Percentiles rank a stretch among this genome's conserved stretches.
phyloP scores from a whole-genome alignment of 2,797 vertebrate species.

The Falco novaeseelandiae region DNA sequence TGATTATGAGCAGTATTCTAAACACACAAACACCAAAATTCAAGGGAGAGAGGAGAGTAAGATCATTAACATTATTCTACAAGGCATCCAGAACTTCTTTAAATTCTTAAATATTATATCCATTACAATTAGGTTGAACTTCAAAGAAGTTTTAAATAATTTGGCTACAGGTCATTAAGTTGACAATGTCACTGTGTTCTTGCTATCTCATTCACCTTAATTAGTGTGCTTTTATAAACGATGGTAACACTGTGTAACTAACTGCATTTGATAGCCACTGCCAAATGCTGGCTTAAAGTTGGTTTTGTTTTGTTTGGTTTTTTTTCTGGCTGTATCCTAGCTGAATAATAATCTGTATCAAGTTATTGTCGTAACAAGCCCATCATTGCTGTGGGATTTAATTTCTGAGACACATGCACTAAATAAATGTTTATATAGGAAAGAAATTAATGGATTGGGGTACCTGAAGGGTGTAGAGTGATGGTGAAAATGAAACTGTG shows the following conservation, averaged over 20 bases:
- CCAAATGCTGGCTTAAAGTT: background rate
- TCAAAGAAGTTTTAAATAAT: conserved; percentile 61
- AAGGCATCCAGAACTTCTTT: background rate
- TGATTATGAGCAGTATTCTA: conserved; percentile 17
- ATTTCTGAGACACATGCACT: background rate
- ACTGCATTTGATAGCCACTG: conserved; percentile 42
- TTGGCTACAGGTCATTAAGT: conserved; percentile 59
- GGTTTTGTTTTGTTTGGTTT: conserved; percentile 1
- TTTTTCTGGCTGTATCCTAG: background rate
- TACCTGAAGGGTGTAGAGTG: background rate
- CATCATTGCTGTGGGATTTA: conserved; percentile 36
- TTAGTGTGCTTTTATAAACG: conserved; percentile 45
- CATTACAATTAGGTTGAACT: conserved; percentile 52
- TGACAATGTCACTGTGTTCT: conserved; percentile 61
- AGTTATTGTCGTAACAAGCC: conserved; percentile 2
- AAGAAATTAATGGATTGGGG: background rate
- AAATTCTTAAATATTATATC: conserved; percentile 21
- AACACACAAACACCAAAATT: background rate
- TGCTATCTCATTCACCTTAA: conserved; percentile 69
- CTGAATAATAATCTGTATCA: conserved; percentile 12
- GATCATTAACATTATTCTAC: conserved; percentile 6
- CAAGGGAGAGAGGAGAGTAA: background rate
- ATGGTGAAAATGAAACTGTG: background rate
- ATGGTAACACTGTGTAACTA: conserved; percentile 23
- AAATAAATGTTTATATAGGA: background rate